These are phyloP conservation scores for Cabera pusaria DNA, from an alignment of 2,888 invertebrate species.

Conservation along the genomic window DNA sequence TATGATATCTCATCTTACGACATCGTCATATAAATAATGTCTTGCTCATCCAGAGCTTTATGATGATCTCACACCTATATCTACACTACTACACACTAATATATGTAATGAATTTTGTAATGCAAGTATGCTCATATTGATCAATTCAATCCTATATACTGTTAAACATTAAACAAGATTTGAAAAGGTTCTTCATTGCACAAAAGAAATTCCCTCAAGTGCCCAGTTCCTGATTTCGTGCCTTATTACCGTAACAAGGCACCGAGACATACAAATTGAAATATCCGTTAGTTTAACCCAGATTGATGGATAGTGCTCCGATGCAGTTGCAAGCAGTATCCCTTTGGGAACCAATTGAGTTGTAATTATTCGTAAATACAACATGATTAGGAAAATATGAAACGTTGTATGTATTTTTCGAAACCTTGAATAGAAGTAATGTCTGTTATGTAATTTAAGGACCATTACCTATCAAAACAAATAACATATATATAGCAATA, in stretches of 20 bases:
- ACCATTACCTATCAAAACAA: constrained; percentile 4
- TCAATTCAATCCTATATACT: no score
- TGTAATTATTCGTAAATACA: no score
- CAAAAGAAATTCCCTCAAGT: constrained; percentile 51
- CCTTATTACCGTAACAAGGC: constrained; percentile 55
- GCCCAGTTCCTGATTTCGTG: constrained; percentile 59
- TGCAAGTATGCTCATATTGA: no score
- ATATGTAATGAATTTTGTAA: no score
- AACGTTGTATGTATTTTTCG: no score
- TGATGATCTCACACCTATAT: no score
- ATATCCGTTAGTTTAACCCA: constrained; percentile 58
- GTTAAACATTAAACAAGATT: no score
- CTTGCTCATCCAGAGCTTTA: no score
- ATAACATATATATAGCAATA: constrained; percentile 3
- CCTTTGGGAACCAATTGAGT: constrained; percentile 7
- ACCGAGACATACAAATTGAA: constrained; percentile 63
- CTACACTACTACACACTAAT: no score
- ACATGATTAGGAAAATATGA: no score
- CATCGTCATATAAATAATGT: no score
- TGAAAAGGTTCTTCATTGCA: constrained; percentile 17
- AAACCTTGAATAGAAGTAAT: not conserved
- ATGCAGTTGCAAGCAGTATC: constrained; percentile 10
- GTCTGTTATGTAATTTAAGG: not conserved
- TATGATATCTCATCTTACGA: no score
- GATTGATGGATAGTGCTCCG: constrained; percentile 37